A percentile compares a stretch with the other conserved stretches of the same genome.
Evolutionary conservation across 35 echinoderm and acorn worm genomes (phyloP).

Genomic region (Apostichopus californicus): DNA sequence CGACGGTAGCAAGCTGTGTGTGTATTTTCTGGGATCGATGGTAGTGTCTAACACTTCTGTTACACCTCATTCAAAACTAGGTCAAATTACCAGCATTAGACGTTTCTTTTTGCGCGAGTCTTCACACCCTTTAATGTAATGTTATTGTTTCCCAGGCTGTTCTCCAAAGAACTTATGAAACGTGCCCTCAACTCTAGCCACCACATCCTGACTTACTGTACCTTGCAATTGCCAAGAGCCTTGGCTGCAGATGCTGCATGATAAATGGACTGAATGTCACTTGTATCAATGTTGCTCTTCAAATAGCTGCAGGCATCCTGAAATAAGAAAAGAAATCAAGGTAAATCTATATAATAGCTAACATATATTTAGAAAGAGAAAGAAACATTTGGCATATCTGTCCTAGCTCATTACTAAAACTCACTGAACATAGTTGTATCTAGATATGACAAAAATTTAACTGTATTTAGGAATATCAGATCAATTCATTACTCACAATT

Average conservation of each 20-base stretch:
- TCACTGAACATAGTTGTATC: too few species aligned
- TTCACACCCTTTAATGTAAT: too few species aligned
- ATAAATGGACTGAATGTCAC: constrained; percentile 80
- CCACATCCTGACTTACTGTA: background rate
- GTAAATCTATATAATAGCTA: background rate
- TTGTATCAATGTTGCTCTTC: constrained; percentile 76
- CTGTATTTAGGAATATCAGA: background rate
- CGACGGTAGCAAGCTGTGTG: too few species aligned
- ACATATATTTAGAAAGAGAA: background rate
- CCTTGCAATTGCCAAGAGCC: constrained; percentile 89
- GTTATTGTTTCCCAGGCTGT: too few species aligned
- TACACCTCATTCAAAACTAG: too few species aligned
- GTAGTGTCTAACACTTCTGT: too few species aligned
- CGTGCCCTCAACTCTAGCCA: too few species aligned
- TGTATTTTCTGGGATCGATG: too few species aligned
- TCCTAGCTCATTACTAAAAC: too few species aligned
- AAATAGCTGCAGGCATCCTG: constrained; percentile 90
- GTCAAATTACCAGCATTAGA: too few species aligned
- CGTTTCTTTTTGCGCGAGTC: too few species aligned
- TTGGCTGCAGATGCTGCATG: constrained; percentile 89
- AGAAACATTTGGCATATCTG: background rate
- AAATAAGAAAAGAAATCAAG: background rate
- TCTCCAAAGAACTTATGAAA: background rate
- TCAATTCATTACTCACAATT: too few species aligned
- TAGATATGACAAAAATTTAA: background rate